Conservation (phyloP, 1,140 invertebrate genomes). For the Yoshiicerus persimilis region DNA sequence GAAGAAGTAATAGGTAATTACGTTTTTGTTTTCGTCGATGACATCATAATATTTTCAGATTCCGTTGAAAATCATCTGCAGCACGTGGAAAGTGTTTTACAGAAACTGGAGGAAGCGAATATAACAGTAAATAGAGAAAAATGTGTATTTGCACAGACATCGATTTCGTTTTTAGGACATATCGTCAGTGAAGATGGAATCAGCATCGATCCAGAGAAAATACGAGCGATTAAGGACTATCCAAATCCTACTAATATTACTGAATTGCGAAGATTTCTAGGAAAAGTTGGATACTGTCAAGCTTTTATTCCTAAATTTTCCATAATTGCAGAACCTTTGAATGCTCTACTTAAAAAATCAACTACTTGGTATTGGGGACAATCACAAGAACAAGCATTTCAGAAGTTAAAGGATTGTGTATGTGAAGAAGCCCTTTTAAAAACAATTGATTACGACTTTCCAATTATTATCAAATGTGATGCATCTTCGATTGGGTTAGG, state of each 20-base stretch:
- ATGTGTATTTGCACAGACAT: background rate
- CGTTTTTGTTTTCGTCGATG: constrained; percentile 56
- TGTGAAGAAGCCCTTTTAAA: too few relatives aligned
- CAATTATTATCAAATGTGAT: constrained; percentile 44
- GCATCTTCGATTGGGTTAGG: too few relatives aligned
- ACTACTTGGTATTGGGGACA: too few relatives aligned
- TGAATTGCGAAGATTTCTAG: constrained; percentile 45
- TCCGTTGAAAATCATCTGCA: background rate
- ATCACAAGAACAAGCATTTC: too few relatives aligned
- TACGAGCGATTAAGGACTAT: constrained; percentile 48
- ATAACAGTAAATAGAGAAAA: too few relatives aligned
- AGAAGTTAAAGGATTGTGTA: too few relatives aligned
- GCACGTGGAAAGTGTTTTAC: background rate
- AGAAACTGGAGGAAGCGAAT: background rate
- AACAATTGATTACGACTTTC: constrained; percentile 50
- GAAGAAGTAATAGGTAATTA: constrained; percentile 34
- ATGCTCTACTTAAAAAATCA: too few relatives aligned
- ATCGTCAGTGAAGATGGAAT: background rate
- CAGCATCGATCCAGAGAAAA: too few relatives aligned
- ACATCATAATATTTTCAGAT: constrained; percentile 54
- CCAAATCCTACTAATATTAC: background rate
- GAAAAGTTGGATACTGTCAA: too few relatives aligned
- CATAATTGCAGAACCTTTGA: too few relatives aligned
- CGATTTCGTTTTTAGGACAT: background rate
- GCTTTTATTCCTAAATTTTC: too few relatives aligned